These are phyloP conservation scores for Neomorphus geoffroyi DNA, from an alignment of 2,797 vertebrate genomes.

Conservation along the genomic window DNA sequence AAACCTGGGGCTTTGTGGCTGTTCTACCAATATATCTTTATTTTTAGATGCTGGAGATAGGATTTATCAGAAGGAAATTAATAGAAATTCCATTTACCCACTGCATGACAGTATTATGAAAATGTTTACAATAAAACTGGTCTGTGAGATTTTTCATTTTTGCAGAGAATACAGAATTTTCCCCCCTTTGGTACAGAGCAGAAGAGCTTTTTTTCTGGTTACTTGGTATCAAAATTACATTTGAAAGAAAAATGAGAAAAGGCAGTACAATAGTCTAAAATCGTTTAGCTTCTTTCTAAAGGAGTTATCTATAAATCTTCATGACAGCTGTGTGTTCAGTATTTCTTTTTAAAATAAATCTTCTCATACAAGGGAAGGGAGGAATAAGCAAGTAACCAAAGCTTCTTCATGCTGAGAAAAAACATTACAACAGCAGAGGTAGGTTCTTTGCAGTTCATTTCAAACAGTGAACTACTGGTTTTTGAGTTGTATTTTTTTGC, in stretches of 20 bases:
- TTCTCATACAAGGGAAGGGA: neutral
- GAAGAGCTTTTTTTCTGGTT: neutral
- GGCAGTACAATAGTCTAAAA: constrained; percentile 15
- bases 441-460: neutral
- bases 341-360: constrained; percentile 34
- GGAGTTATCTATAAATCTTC: constrained; percentile 41
- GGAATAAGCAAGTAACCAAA: constrained; percentile 1
- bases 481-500: neutral
- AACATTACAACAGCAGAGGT: neutral
- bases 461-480: neutral
- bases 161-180: constrained; percentile 9
- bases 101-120: constrained; percentile 1
- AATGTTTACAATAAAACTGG: constrained; percentile 39
- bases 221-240: constrained; percentile 33
- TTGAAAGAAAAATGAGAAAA: constrained; percentile 31
- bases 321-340: constrained; percentile 24
- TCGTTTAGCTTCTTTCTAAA: constrained; percentile 28
- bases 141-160: constrained; percentile 20
- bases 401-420: neutral
- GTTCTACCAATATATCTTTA: neutral
- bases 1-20: neutral
- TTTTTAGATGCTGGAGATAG: constrained; percentile 28
- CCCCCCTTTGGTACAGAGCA: neutral
- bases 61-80: constrained; percentile 11
- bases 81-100: constrained; percentile 39